Conservation (phyloP, 2,797 vertebrate species). For the Xenops minutus region DNA sequence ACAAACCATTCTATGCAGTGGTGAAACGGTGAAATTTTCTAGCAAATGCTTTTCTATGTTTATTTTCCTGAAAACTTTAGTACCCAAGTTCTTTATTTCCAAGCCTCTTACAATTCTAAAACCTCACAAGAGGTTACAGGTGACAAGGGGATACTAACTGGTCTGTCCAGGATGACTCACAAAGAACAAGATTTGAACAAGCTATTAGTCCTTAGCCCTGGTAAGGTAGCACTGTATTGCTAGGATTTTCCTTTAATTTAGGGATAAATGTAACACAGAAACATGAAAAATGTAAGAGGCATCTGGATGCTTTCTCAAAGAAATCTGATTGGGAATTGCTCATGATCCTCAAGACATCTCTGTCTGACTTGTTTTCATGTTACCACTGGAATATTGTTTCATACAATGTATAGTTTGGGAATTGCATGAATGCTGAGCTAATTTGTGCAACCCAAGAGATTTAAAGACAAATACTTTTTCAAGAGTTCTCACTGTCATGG, state of each 20-base stretch:
- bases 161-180: neutral
- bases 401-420: neutral
- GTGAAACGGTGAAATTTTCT: neutral
- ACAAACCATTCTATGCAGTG: rapidly evolving
- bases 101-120: neutral
- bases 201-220: neutral
- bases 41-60: neutral
- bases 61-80: neutral
- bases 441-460: neutral
- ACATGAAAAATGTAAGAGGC: neutral
- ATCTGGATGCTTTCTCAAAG: neutral
- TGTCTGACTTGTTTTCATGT: neutral
- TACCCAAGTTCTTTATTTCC: neutral
- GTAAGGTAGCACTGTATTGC: neutral
- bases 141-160: neutral
- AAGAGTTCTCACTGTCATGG: neutral
- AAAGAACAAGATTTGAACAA: neutral
- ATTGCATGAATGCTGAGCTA: neutral
- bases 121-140: neutral
- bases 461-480: neutral
- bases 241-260: neutral
- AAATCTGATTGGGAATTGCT: neutral
- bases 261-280: neutral
- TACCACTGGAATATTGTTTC: neutral
- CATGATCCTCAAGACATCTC: rapidly evolving